Base-by-base conservation (phyloP, 2,888 invertebrate species). In the Lathronympha strigana region DNA sequence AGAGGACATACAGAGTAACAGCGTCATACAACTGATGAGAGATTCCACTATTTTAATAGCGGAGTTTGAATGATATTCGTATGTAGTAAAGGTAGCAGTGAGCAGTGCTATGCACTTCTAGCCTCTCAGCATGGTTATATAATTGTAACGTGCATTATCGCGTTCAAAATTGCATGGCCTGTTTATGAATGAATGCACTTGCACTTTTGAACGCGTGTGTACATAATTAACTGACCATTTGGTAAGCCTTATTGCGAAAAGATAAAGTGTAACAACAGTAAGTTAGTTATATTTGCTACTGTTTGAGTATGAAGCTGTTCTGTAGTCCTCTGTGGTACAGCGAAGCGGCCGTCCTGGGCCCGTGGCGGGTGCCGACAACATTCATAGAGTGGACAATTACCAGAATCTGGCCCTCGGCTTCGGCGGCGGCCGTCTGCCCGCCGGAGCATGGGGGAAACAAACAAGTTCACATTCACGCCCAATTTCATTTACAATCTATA, bases 351-450 rank as follows among this genome's bases (percentile, higher is more conserved):
- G 89, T 90, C 87, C 76, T 76, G 82, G 89, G 89, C 76, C 82
- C 79, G 79, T 83, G 79, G 76, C 76, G 79, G 79, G 82, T 78
- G 72, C 72, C 72, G 78, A 88, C 88, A 90, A 88, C 87, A 88
- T 79, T 82, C 76, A 76, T 71, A 81, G 79, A 79, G 73, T 75
- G 80, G 79, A 81, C 80, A 80, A 79, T 97, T 97, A 97, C 97
- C 97, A 97, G 95, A 97, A 95, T 94, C 95, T 95, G 93, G 97
- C 96, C 96, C 97, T 95, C 93, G 97, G 96, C 94, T 96, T 95
- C 87, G 96, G 94, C 89, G 95, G 95, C 92, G 96, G 96, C 95
- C 96, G 95, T 94, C 95, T 95, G 93, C 86, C 86, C 81, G 82
- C 76, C 85, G 81, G 80, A 86, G 84, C 88, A 85, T 82, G 94